Evolutionary conservation across 2,797 vertebrate species (phyloP), one percentile per base, ranked within the genome.

Genomic region (Chiloscyllium punctatum): DNA sequence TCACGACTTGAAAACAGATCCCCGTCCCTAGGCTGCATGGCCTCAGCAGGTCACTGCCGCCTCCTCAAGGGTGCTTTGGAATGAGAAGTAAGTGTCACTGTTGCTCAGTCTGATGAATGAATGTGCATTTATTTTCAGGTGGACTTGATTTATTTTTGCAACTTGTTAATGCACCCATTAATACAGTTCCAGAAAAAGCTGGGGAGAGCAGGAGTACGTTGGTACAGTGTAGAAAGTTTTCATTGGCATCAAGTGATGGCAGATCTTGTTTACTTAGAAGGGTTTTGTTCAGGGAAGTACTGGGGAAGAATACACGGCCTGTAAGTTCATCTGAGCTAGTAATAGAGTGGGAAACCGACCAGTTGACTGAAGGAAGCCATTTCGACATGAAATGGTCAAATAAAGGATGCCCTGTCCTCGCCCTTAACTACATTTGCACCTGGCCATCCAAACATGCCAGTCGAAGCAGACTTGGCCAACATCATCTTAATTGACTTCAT

Each of bases 401-500:
- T 96, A 96, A 96, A 96, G 95, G 96, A 94, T 95, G 96, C 96
- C 71, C 51, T 97, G 96, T 97, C 96, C 96, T 96, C 92, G 57
- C 96, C 96, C 97, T 97, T 96, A 9, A 97, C 94, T 90, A 68
- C 82, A 94, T 96, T 62, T 90, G 95, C 9, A 95, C 92, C 71
- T 97, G 96, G 96, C 96, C 96, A 96, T 95, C 96, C 96, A 96
- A 95, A 96, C 95, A 91, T 87, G 96, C 74, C 77, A 86, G 0
- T 0, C 0, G 95, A 96, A 97, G 96, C 96, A 95, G 79, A 96
- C 96, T 95, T 96, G 96, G 96, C 96, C 96, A 97, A 96, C 25
- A 96, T 95, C 96, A 95, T 96, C 96, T 96, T 95, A 96, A 96
- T 96, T 96, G 96, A 96, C 95, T 97, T 97, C 96, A 97, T 97